These are phyloP conservation scores for Aphis gossypii DNA, from an alignment of 1,140 invertebrate genomes.

Conservation along the genomic window DNA sequence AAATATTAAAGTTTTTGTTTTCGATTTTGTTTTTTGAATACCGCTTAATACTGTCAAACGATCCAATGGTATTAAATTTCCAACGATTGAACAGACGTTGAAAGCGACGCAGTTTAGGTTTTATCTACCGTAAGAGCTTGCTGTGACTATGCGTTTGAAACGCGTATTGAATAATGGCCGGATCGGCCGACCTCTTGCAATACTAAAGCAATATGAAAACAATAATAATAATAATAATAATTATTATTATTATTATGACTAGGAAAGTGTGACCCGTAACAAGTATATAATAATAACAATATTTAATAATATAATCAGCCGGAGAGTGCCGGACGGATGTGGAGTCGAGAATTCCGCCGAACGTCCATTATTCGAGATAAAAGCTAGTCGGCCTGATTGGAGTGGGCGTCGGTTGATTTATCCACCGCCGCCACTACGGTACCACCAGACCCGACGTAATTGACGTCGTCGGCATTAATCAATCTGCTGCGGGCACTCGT, in stretches of 20 bases:
- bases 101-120: background rate
- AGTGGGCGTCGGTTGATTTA: background rate
- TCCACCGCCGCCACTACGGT: background rate
- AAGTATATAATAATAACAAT: background rate
- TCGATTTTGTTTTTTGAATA: no score
- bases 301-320: background rate
- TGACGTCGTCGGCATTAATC: background rate
- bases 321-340: background rate
- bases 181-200: background rate
- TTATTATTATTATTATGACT: no score
- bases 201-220: background rate
- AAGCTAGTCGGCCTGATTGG: background rate
- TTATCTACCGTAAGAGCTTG: background rate
- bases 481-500: background rate
- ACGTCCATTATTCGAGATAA: background rate
- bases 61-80: background rate
- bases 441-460: background rate
- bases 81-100: background rate
- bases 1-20: no score
- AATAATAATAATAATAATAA: background rate
- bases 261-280: background rate
- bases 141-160: background rate
- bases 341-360: background rate
- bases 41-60: background rate
- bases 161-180: background rate